phyloP scores from a whole-genome alignment of 2,797 vertebrate genomes.

The Atherinosoma microstoma region DNA sequence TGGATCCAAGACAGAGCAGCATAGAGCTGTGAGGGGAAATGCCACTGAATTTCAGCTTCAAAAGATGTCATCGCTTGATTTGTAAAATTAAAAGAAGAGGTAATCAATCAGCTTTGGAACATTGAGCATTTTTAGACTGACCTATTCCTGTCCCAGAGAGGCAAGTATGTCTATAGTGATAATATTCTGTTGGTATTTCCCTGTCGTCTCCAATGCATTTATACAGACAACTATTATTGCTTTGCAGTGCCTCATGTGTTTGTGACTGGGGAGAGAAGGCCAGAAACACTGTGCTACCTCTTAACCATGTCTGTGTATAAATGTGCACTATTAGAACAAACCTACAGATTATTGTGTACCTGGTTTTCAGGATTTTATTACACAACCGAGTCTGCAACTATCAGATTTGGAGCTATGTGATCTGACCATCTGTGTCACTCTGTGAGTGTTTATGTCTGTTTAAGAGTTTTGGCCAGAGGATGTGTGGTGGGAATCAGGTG shows the following conservation, averaged over 20 bases:
- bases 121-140: conserved; percentile 10
- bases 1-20: conserved; percentile 68
- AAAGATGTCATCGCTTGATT: conserved; percentile 28
- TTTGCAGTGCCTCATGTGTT: conserved; percentile 29
- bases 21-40: conserved; percentile 46
- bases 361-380: conserved; percentile 20
- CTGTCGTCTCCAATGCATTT: conserved; percentile 19
- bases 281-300: conserved; percentile 68
- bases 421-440: conserved; percentile 1
- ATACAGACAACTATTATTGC: conserved; percentile 13
- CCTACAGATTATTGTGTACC: conserved; percentile 20
- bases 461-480: conserved; percentile 46
- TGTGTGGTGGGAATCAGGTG: conserved; percentile 68
- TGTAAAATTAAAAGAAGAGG: not conserved
- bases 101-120: conserved; percentile 20
- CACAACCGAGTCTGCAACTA: not conserved
- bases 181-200: conserved; percentile 14
- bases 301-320: conserved; percentile 28
- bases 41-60: conserved; percentile 36
- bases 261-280: conserved; percentile 71
- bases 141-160: not conserved
- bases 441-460: conserved; percentile 19
- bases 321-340: conserved; percentile 31
- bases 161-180: not conserved
- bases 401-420: not conserved